Evolutionary conservation across 2,888 invertebrate genomes (phyloP).

Genomic region (Latrodectus hesperus): DNA sequence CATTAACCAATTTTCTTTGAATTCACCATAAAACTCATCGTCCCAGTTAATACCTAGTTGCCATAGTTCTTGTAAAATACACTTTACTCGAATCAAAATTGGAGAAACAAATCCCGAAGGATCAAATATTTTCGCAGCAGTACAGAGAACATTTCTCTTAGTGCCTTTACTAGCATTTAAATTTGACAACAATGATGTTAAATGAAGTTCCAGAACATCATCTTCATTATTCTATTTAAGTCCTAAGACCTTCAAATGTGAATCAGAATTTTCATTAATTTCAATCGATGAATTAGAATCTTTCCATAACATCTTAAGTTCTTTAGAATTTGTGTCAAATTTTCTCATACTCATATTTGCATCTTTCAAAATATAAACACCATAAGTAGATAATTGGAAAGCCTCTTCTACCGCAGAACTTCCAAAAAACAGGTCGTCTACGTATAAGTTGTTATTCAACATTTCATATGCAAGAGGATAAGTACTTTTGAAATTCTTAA

Average conservation of each 20-base stretch:
- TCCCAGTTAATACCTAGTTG: too few species aligned
- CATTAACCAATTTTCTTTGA: too few species aligned
- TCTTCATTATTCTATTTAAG: not conserved
- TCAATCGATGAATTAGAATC: not conserved
- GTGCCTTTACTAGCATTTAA: too few species aligned
- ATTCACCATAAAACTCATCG: too few species aligned
- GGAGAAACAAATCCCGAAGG: too few species aligned
- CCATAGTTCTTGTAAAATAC: too few species aligned
- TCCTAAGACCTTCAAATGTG: not conserved
- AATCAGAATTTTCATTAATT: not conserved
- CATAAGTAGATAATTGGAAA: not conserved
- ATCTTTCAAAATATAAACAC: not conserved
- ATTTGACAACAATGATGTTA: not conserved
- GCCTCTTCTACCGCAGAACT: not conserved
- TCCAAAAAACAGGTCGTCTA: not conserved
- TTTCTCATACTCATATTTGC: too few species aligned
- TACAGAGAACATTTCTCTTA: too few species aligned
- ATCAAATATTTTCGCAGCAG: too few species aligned
- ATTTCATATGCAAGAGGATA: not conserved
- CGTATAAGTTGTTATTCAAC: constrained; percentile 1
- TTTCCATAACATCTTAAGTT: not conserved
- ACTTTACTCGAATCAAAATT: too few species aligned
- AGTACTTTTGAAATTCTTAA: too few species aligned
- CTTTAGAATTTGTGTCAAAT: not conserved
- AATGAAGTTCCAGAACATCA: not conserved